Conservation (phyloP, 2,113 vertebrate genomes). For the Bubo bubo region DNA sequence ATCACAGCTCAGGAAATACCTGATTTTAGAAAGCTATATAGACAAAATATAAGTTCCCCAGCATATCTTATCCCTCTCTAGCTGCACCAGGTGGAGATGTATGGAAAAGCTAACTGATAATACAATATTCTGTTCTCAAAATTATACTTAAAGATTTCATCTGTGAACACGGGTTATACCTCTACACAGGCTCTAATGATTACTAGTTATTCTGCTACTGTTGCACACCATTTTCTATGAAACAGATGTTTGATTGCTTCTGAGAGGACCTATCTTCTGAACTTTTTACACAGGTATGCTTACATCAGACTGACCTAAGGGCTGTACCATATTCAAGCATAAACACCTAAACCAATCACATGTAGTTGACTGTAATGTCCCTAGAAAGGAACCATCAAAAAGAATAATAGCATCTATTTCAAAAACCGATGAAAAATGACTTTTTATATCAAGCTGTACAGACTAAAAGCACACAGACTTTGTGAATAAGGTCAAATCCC, state of each 20-base stretch:
- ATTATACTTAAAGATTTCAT: neutral
- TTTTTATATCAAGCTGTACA: conserved; percentile 4
- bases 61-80: neutral
- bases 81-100: neutral
- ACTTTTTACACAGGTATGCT: neutral
- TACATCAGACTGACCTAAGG: neutral
- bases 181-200: neutral
- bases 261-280: neutral
- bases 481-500: neutral
- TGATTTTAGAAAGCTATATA: neutral
- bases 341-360: neutral
- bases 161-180: neutral
- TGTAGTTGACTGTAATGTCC: neutral
- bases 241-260: neutral
- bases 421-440: conserved; percentile 14
- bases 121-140: neutral
- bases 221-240: neutral
- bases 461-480: neutral
- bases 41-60: neutral
- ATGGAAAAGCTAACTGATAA: neutral
- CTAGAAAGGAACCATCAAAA: conserved; percentile 27
- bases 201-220: neutral
- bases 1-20: neutral
- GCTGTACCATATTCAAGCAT: neutral
- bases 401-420: neutral